phyloP scores from a whole-genome alignment of 2,888 invertebrate genomes.

The Teinopalpus imperialis region DNA sequence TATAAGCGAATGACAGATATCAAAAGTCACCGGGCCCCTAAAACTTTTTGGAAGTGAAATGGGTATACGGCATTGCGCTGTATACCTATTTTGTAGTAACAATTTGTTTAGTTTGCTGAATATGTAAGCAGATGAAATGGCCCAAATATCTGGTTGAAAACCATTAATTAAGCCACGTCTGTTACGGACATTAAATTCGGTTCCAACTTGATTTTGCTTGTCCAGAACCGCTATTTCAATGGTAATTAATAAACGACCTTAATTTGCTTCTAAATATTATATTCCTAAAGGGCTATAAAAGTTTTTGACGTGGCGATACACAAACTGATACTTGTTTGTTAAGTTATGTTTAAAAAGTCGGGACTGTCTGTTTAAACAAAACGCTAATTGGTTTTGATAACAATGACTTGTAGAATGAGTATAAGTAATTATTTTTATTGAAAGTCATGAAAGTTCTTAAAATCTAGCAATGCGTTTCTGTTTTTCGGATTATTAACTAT shows the following conservation, averaged over 20 bases:
- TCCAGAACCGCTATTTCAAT: slow-evolving; percentile 20
- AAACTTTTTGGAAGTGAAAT: not conserved
- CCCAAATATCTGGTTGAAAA: slow-evolving; percentile 48
- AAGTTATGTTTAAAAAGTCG: too few relatives aligned
- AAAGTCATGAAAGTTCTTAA: too few relatives aligned
- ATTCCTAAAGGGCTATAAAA: slow-evolving; percentile 1
- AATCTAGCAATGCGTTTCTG: too few relatives aligned
- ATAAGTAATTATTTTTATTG: too few relatives aligned
- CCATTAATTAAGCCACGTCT: slow-evolving; percentile 47
- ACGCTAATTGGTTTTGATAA: too few relatives aligned
- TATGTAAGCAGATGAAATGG: slow-evolving; percentile 57
- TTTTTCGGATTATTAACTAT: too few relatives aligned
- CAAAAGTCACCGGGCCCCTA: slow-evolving; percentile 36
- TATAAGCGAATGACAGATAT: slow-evolving; percentile 43
- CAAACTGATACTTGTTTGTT: not conserved
- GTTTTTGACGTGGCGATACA: not conserved
- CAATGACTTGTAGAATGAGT: too few relatives aligned
- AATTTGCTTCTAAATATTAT: slow-evolving; percentile 16
- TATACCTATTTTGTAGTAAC: slow-evolving; percentile 47
- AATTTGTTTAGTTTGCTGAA: slow-evolving; percentile 58
- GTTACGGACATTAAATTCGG: slow-evolving; percentile 44
- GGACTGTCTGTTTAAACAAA: too few relatives aligned
- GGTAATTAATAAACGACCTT: slow-evolving; percentile 21
- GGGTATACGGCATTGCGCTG: too few relatives aligned
- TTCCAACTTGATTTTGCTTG: slow-evolving; percentile 37